phyloP scores from a whole-genome alignment of 2,797 vertebrate species.

The Ibycter americanus region DNA sequence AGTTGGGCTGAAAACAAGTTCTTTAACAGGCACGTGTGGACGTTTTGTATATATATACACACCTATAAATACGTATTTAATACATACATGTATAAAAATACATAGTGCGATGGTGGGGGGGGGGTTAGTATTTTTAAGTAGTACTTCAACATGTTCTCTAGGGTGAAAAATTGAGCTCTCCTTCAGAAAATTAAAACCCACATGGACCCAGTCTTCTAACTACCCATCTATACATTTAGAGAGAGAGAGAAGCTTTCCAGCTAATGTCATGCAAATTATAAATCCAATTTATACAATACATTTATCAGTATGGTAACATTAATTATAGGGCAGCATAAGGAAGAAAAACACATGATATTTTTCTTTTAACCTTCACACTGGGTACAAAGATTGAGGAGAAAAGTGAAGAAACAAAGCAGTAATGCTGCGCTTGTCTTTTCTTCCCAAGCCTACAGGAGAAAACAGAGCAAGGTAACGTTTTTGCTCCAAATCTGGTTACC shows the following conservation, averaged over 20 bases:
- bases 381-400: neutral
- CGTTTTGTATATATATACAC: neutral
- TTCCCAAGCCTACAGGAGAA: neutral
- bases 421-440: neutral
- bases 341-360: neutral
- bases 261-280: neutral
- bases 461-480: neutral
- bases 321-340: neutral
- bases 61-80: neutral
- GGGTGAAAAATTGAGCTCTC: neutral
- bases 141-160: neutral
- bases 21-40: neutral
- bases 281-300: neutral
- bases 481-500: neutral
- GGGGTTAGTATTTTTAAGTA: neutral
- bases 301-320: neutral
- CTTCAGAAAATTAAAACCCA: neutral
- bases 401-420: neutral
- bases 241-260: neutral
- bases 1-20: neutral
- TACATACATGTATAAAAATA: neutral
- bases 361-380: neutral
- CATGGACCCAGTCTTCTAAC: neutral
- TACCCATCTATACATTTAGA: neutral
- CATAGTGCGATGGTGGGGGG: neutral